These are phyloP conservation scores for Allolobophora icterica DNA, from an alignment of 2,888 invertebrate genomes.

Conservation along the genomic window DNA sequence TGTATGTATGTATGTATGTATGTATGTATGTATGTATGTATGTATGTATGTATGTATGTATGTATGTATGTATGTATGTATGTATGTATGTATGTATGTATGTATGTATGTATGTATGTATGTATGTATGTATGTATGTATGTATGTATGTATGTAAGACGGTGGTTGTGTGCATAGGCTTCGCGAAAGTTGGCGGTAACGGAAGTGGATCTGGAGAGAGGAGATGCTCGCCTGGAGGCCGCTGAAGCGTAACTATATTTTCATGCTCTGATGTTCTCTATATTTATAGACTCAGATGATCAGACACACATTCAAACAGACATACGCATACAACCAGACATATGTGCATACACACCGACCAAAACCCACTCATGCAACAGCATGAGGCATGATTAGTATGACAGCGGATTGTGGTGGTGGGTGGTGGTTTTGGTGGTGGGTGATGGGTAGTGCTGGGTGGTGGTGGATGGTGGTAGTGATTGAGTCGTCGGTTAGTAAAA, in stretches of 20 bases:
- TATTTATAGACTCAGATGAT: not conserved
- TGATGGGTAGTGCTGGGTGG: too few relatives aligned
- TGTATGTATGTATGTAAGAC: too few relatives aligned
- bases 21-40: too few relatives aligned
- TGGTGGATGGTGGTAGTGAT: too few relatives aligned
- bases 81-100: too few relatives aligned
- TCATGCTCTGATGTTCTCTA: too few relatives aligned
- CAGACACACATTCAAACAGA: not conserved
- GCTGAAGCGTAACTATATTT: conserved; percentile 29
- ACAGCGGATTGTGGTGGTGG: too few relatives aligned
- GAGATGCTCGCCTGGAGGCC: conserved; percentile 81
- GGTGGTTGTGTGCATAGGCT: conserved; percentile 72
- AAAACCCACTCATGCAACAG: not conserved
- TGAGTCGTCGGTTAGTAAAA: too few relatives aligned
- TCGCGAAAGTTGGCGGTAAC: conserved; percentile 99
- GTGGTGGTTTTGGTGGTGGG: too few relatives aligned
- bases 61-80: not conserved
- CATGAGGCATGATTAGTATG: too few relatives aligned
- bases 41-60: not conserved
- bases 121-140: not conserved
- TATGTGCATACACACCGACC: not conserved
- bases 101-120: not conserved
- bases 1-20: too few relatives aligned
- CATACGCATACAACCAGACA: too few relatives aligned
- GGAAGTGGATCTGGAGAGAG: conserved; percentile 98